A percentile compares a stretch with the other conserved stretches of the same genome.
Evolutionary conservation across 2,113 vertebrate genomes (phyloP).

Genomic region (Solenodon paradoxus): DNA sequence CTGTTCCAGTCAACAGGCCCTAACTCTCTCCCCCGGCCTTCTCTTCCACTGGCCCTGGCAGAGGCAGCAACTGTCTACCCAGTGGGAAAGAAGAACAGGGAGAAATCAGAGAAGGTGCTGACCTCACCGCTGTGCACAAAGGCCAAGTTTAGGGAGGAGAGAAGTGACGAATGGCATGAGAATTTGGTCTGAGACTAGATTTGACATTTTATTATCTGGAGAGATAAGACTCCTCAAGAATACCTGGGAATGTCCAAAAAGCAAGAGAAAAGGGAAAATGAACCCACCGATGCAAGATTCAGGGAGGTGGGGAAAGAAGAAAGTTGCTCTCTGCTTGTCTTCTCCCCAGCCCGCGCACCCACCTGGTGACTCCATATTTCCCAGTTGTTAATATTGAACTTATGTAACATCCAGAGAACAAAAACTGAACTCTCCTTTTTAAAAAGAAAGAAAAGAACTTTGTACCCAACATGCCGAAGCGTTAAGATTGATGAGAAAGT

Average conservation of each 20-base stretch:
- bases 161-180: background rate
- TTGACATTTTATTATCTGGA: background rate
- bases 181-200: background rate
- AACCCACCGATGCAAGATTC: background rate
- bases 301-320: rapidly evolving
- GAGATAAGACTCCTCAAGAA: background rate
- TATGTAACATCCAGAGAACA: background rate
- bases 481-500: background rate
- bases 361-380: background rate
- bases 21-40: background rate
- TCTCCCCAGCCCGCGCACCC: background rate
- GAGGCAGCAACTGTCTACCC: no score
- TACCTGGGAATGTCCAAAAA: background rate
- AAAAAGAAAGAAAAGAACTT: background rate
- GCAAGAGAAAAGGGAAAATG: background rate
- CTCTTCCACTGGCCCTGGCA: no score
- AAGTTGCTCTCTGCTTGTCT: background rate
- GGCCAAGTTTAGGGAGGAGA: background rate
- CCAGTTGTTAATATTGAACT: background rate
- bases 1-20: background rate
- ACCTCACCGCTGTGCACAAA: background rate
- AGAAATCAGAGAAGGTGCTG: background rate
- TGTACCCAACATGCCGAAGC: background rate
- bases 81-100: background rate
- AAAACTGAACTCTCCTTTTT: constrained; percentile 2